phyloP scores from a whole-genome alignment of 2,797 vertebrate genomes.

The Nasua narica region DNA sequence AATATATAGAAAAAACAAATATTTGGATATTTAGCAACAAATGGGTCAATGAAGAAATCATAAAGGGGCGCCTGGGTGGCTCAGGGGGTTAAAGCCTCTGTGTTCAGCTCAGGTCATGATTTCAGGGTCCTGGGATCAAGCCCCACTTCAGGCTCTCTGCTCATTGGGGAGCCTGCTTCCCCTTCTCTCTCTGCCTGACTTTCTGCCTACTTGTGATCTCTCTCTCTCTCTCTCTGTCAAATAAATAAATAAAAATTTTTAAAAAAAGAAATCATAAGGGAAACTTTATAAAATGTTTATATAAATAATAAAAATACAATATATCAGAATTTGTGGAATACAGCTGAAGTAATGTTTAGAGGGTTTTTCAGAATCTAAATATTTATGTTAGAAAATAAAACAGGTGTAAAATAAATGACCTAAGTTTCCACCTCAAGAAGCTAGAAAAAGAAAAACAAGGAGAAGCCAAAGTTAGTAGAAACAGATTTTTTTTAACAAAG shows the following conservation, averaged over 20 bases:
- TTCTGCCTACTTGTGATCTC: too few relatives aligned
- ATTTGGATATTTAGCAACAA: not conserved
- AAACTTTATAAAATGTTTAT: not conserved
- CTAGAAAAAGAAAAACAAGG: not conserved
- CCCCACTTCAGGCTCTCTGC: too few relatives aligned
- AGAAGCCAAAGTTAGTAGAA: not conserved
- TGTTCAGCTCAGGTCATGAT: too few relatives aligned
- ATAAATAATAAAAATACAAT: not conserved
- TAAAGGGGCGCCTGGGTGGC: not conserved
- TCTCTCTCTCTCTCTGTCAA: too few relatives aligned
- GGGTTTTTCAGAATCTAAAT: not conserved
- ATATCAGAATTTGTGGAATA: not conserved
- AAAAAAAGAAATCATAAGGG: not conserved
- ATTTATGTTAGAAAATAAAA: slow-evolving; percentile 26
- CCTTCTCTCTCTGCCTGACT: too few relatives aligned
- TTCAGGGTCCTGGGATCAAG: too few relatives aligned
- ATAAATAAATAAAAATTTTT: too few relatives aligned
- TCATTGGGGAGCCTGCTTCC: too few relatives aligned
- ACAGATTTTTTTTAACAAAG: not conserved
- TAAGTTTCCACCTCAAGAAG: not conserved
- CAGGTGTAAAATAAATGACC: not conserved
- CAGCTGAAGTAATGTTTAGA: not conserved
- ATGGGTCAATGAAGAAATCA: not conserved
- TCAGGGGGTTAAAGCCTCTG: too few relatives aligned
- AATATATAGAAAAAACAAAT: not conserved